phyloP scores from a whole-genome alignment of 2,797 vertebrate genomes.

The Peromyscus melanophrys region DNA sequence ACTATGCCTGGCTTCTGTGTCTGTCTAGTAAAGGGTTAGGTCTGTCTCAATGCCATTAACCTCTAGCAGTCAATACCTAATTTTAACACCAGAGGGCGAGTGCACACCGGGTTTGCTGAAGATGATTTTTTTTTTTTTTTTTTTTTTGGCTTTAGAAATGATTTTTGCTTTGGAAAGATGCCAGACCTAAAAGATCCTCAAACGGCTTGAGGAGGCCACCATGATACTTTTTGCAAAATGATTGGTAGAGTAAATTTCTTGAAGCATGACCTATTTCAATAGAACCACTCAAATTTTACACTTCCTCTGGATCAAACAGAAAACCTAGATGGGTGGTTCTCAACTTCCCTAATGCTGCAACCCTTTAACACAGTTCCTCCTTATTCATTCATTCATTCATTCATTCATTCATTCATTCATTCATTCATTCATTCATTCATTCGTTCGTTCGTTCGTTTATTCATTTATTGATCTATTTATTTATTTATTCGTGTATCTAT shows the following conservation, averaged over 20 bases:
- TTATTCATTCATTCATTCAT: not conserved
- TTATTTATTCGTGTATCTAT: too few relatives aligned
- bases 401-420: too few relatives aligned
- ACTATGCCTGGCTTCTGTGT: not conserved
- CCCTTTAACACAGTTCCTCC: not conserved
- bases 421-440: too few relatives aligned
- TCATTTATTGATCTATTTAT: too few relatives aligned
- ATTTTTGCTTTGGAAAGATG: not conserved
- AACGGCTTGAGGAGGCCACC: not conserved
- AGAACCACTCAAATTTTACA: not conserved
- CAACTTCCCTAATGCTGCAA: not conserved
- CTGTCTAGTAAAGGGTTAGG: not conserved
- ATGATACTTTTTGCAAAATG: not conserved
- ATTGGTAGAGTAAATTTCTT: not conserved
- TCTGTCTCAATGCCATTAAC: not conserved
- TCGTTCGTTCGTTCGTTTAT: too few relatives aligned
- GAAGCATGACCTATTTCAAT: not conserved
- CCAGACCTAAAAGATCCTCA: not conserved
- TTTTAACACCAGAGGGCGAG: not conserved
- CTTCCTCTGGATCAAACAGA: not conserved
- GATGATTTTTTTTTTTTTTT: not conserved
- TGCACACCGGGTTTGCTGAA: not conserved
- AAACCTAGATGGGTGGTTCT: not conserved
- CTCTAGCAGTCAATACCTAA: not conserved
- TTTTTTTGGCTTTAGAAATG: not conserved